Evolutionary conservation across 2,888 invertebrate genomes (phyloP).

Genomic region (Oscheius sp.): DNA sequence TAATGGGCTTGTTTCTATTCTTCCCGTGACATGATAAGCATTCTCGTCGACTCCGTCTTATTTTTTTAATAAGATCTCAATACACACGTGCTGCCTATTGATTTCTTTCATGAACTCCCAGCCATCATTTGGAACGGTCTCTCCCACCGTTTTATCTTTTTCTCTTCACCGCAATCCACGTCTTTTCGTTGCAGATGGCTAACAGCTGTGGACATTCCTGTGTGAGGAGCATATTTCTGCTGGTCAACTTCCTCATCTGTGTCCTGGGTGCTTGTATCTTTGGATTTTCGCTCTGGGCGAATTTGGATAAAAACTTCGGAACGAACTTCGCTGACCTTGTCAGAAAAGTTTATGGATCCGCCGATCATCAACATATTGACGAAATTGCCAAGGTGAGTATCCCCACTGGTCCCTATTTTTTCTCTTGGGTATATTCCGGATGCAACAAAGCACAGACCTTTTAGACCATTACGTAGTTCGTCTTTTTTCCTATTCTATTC

Average conservation of each 20-base stretch:
- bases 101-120: too few relatives aligned
- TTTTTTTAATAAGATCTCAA: too few relatives aligned
- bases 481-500: too few relatives aligned
- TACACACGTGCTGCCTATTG: too few relatives aligned
- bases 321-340: conserved; percentile 49
- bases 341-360: conserved; percentile 44
- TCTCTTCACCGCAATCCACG: background rate
- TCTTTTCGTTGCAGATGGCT: conserved; percentile 55
- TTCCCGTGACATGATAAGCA: conserved; percentile 1
- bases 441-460: too few relatives aligned
- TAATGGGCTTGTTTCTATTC: conserved; percentile 2
- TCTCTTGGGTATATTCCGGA: too few relatives aligned
- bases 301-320: conserved; percentile 68
- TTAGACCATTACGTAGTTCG: too few relatives aligned
- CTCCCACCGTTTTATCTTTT: background rate
- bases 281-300: conserved; percentile 71
- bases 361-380: conserved; percentile 47
- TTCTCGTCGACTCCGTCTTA: background rate
- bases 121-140: background rate
- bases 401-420: too few relatives aligned
- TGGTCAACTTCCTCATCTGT: conserved; percentile 67
- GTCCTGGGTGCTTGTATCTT: conserved; percentile 67
- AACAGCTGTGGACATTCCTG: conserved; percentile 67
- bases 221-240: conserved; percentile 68
- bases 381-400: conserved; percentile 59